phyloP scores from a whole-genome alignment of 2,888 invertebrate genomes.

The Yponomeuta plumbellus region DNA sequence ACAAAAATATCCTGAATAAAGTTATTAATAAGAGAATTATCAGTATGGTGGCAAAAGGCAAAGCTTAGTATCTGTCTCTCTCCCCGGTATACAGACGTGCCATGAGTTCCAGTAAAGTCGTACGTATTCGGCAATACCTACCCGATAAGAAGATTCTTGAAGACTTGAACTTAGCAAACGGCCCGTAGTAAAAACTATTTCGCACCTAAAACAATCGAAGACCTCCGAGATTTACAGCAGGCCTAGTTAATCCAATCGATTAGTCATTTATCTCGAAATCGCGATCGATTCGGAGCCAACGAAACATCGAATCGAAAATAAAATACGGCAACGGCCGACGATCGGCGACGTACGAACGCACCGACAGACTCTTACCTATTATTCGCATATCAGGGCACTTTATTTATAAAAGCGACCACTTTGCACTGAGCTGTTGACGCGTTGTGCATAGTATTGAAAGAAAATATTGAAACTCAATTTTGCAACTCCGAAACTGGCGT shows the following conservation, averaged over 20 bases:
- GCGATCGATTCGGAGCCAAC: slow-evolving; percentile 23
- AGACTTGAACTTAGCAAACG: background rate
- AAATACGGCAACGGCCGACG: slow-evolving; percentile 36
- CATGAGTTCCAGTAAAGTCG: too few species aligned
- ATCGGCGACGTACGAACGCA: slow-evolving; percentile 35
- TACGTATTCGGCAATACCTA: too few species aligned
- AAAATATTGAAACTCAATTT: background rate
- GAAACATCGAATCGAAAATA: slow-evolving; percentile 43
- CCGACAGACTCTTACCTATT: slow-evolving; percentile 61
- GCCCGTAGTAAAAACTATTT: background rate
- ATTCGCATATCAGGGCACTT: slow-evolving; percentile 70
- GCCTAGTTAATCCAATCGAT: background rate
- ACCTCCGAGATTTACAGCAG: background rate
- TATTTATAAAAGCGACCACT: slow-evolving; percentile 67
- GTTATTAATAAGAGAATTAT: too few species aligned
- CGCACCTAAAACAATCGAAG: background rate
- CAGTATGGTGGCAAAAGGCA: too few species aligned
- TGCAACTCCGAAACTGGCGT: background rate
- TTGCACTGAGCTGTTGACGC: slow-evolving; percentile 34
- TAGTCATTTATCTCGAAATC: slow-evolving; percentile 8
- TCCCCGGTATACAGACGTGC: too few species aligned
- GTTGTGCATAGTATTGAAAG: background rate
- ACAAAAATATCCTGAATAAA: too few species aligned
- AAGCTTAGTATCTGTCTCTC: too few species aligned
- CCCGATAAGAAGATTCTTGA: too few species aligned